Evolutionary conservation across 2,888 invertebrate species (phyloP).

Genomic region (Amaurobius ferox): DNA sequence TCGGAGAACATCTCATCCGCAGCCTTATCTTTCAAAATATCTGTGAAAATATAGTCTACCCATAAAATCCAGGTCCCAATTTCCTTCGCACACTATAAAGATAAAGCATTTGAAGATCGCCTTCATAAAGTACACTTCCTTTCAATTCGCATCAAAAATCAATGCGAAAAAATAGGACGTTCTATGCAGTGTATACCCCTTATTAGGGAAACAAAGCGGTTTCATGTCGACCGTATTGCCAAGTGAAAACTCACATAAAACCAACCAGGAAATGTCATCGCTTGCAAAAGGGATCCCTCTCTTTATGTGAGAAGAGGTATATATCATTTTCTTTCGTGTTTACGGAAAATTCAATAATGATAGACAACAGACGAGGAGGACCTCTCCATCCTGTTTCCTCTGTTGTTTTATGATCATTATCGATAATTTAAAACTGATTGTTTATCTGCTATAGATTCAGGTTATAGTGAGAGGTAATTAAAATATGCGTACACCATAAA

Average conservation of each 20-base stretch:
- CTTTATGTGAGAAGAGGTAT: constrained; percentile 52
- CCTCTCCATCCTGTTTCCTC: constrained; percentile 55
- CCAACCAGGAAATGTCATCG: constrained; percentile 57
- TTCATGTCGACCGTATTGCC: constrained; percentile 33
- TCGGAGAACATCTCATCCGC: not conserved
- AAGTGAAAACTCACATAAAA: constrained; percentile 58
- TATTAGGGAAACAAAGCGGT: not conserved
- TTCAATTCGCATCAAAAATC: not conserved
- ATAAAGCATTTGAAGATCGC: constrained; percentile 3
- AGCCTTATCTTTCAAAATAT: not conserved
- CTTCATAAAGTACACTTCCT: not conserved
- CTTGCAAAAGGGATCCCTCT: constrained; percentile 55
- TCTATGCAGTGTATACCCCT: not conserved
- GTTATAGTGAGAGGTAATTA: no score
- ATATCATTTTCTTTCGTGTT: constrained; percentile 62
- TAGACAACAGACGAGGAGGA: constrained; percentile 17
- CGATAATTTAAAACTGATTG: constrained; percentile 43
- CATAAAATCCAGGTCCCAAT: not conserved
- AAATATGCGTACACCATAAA: no score
- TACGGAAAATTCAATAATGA: constrained; percentile 49
- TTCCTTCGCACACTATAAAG: not conserved
- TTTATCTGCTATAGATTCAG: not conserved
- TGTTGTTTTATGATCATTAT: constrained; percentile 28
- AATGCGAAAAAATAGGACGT: not conserved
- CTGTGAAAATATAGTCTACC: not conserved